Conservation (phyloP, 2,113 vertebrate species). For the Psammodynastes pulverulentus region DNA sequence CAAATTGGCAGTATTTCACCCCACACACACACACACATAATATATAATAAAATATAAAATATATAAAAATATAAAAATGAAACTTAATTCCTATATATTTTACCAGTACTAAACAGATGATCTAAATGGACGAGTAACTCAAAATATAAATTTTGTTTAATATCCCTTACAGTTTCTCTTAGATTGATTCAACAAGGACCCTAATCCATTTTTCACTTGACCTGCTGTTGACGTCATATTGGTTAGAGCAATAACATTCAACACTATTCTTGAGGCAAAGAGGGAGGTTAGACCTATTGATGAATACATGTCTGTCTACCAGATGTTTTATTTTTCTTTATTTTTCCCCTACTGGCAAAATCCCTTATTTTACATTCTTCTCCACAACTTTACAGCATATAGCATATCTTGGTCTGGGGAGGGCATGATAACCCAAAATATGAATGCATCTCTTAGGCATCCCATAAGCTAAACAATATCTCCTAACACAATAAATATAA, state of each 20-base stretch:
- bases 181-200: neutral
- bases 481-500: neutral
- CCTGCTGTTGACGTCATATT: neutral
- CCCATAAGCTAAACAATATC: neutral
- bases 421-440: neutral
- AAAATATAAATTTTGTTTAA: neutral
- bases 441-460: neutral
- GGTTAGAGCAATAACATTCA: conserved; percentile 6
- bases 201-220: neutral
- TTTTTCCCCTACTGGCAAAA: neutral
- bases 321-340: neutral
- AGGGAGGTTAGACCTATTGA: conserved; percentile 2
- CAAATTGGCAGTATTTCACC: too few relatives aligned
- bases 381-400: neutral
- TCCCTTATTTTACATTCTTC: neutral
- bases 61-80: too few relatives aligned
- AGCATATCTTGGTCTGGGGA: neutral
- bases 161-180: conserved; percentile 1
- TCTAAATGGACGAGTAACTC: neutral
- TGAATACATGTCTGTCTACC: neutral
- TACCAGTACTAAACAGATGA: neutral
- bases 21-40: too few relatives aligned
- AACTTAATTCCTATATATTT: conserved; percentile 3
- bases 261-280: conserved; percentile 1
- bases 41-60: too few relatives aligned